Base-by-base conservation (phyloP, 2,888 invertebrate species). In the Papilio gigon region DNA sequence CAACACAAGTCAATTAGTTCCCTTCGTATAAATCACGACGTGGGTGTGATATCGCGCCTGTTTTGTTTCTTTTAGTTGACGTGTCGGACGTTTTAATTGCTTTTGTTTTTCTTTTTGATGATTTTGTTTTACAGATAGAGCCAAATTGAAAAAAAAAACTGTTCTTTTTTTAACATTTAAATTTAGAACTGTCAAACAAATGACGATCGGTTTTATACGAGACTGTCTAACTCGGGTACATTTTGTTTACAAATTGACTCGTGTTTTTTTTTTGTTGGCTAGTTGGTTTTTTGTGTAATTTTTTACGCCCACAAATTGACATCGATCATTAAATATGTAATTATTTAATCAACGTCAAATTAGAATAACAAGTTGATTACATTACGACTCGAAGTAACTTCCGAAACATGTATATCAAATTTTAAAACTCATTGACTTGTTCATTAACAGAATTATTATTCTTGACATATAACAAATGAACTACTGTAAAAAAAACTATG, bases 1-100 rank as follows among this genome's bases (percentile, higher is more conserved):
- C 40, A 67, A 62, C 67, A 62, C 61, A 44, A 77, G 79, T 80
- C 81, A 81, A 82, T 82, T 82, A 82, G 80, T 74, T 74, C 64
- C 65, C 63, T 63, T 27, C 70, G 74, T 77, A 82, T 82, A 82
- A 82, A 81, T 82, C 81, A 80, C 71, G 71, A 74, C 73, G 77
- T 78, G 77, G 77, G 77, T 74, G 79, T 75, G 75, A 76, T 74
- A 70, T 71, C 71, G 64, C 59, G 30, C 27, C 67, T 56, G 40
- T 30, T 67, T 67, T 67, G 37, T 62, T 56, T 56, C 40, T 33
- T 53, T 59, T 53, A 37, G 20, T 40, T 37, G 25, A 60, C 37
- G 37, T 37, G 60, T 60, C 58, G 20, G 35, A 25, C 25, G 9
- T 33, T 47, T 44, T 60, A 27, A 25, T 47, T 65, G 59, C n/a